Conservation (phyloP, 2,797 vertebrate genomes). For the Menidia menidia region DNA sequence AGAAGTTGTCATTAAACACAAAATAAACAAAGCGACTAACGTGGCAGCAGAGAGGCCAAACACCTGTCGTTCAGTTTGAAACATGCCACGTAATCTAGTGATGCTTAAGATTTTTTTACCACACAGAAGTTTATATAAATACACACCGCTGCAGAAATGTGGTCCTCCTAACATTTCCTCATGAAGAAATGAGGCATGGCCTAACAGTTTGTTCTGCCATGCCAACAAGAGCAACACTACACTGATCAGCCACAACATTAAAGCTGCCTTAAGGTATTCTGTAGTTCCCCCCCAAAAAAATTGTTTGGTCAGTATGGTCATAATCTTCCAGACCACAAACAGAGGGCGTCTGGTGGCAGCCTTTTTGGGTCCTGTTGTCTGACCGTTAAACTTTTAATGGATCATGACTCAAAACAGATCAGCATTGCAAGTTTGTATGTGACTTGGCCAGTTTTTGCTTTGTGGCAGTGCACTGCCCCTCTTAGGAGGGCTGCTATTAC, state of each 20-base stretch:
- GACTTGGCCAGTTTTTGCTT: neutral
- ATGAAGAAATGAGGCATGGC: too few relatives aligned
- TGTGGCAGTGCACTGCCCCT: neutral
- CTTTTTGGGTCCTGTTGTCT: neutral
- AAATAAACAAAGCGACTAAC: neutral
- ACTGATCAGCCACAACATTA: neutral
- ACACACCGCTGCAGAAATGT: too few relatives aligned
- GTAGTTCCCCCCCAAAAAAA: neutral
- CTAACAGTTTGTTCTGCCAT: too few relatives aligned
- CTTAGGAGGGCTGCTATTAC: neutral
- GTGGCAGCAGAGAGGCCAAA: slow-evolving; percentile 5
- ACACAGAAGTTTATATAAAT: too few relatives aligned
- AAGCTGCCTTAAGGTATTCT: neutral
- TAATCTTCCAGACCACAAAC: neutral
- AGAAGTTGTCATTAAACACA: neutral
- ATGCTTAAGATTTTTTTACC: neutral
- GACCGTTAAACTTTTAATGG: neutral
- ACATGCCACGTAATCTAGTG: neutral
- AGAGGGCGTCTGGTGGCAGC: neutral
- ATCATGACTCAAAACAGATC: neutral
- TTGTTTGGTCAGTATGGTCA: neutral
- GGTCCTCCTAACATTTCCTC: too few relatives aligned
- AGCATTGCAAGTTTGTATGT: neutral
- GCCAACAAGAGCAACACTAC: neutral
- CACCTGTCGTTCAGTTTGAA: neutral